Conservation (phyloP, 2,888 invertebrate genomes). For the Melanchra persicariae region DNA sequence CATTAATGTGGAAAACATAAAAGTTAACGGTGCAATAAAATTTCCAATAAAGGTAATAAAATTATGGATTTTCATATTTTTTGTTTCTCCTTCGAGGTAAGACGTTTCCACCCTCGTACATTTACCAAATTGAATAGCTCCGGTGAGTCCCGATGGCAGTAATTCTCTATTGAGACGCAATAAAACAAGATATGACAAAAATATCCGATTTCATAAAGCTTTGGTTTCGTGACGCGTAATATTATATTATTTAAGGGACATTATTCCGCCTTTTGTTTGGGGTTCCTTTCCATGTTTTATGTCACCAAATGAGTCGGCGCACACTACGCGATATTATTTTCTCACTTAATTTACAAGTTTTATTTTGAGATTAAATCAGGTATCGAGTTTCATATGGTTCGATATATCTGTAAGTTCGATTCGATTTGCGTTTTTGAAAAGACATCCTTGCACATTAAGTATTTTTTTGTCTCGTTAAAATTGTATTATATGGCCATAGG, state of each 20-base stretch:
- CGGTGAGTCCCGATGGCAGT: conserved; percentile 77
- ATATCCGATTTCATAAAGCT: conserved; percentile 91
- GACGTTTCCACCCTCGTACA: conserved; percentile 75
- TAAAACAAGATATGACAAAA: conserved; percentile 91
- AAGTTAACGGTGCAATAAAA: conserved; percentile 55
- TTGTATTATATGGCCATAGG: background rate
- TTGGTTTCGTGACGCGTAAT: conserved; percentile 89
- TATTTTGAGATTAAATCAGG: conserved; percentile 38
- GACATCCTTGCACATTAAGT: background rate
- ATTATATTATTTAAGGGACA: conserved; percentile 89
- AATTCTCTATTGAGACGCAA: conserved; percentile 86
- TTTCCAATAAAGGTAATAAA: conserved; percentile 45
- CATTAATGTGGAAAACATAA: conserved; percentile 46
- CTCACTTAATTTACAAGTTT: conserved; percentile 34
- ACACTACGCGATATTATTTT: conserved; percentile 72
- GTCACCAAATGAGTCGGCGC: conserved; percentile 73
- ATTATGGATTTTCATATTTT: conserved; percentile 64
- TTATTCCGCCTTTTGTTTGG: conserved; percentile 86
- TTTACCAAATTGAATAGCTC: conserved; percentile 82
- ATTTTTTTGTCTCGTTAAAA: conserved; percentile 17
- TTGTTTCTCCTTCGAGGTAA: conserved; percentile 36
- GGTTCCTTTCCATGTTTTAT: conserved; percentile 77
- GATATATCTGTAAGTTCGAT: conserved; percentile 16
- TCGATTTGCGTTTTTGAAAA: conserved; percentile 16
- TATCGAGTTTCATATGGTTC: conserved; percentile 34